Evolutionary conservation across 2,888 invertebrate species (phyloP), one percentile per base, ranked within the genome.

Genomic region (Coelogynopora nodosa): DNA sequence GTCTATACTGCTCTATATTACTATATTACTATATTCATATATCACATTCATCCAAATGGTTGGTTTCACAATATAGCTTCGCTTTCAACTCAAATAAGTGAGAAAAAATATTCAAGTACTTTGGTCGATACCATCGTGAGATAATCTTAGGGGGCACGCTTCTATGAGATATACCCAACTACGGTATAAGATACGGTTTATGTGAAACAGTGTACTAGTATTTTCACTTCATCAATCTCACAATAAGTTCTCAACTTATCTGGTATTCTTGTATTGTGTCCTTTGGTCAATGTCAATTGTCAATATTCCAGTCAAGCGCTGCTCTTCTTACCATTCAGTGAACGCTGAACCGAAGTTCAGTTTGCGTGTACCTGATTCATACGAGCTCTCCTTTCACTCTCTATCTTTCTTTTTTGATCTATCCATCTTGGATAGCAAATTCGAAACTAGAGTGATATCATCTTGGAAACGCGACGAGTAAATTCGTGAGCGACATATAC

Each of bases 241-340:
- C 49, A 49, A 5, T 18, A 49, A n/a, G n/a, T n/a, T n/a, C n/a
- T n/a, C n/a, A n/a, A 49, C 10, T 49, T 49, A 49, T 49, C 49
- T 49, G n/a, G n/a, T n/a, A n/a, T n/a, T n/a, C n/a, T n/a, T n/a
- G n/a, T 49, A 49, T 5, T 26, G 74, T 74, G 74, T 49, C 74
- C 74, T 74, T 2, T 74, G 74, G 74, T 74, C 74, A 74, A 74
- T n/a, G 74, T 74, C 74, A 74, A 74, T 74, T 74, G 74, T 74
- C 27, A 74, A 23, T 74, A 74, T 13, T 74, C 23, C 27, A 2
- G 2, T 74, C 2, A 10, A 10, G 5, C 5, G 49, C 49, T 49
- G 49, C 5, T 49, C 18, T 18, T 18, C 18, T 49, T 10, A 49
- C 49, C 49, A 5, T 49, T 49, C 49, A 18, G 10, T 23, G 74